Evolutionary conservation across 2,797 vertebrate species (phyloP), one percentile per base, ranked within the genome.

Genomic region (Scyliorhinus canicula): DNA sequence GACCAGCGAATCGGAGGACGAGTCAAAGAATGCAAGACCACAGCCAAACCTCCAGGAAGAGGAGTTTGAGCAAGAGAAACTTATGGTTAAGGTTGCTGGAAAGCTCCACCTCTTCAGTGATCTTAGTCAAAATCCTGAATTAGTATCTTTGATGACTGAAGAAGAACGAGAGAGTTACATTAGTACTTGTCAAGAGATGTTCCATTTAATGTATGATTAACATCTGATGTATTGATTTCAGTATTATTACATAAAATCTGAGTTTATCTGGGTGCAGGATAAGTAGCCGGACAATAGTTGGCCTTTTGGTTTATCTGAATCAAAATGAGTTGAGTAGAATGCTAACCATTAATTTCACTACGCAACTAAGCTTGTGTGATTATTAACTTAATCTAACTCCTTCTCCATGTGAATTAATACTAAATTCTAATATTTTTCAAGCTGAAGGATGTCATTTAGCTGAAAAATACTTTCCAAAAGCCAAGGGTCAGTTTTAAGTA

Each of bases 131-230:
- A 96, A 97, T 35, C 97, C 96, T 95, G 95, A 95, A 60, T 96
- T 97, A 19, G 97, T 97, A 1, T 96, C 95, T 26, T 95, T 96
- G 67, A 97, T 97, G 97, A 97, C 96, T 93, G 93, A 95, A 0
- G 96, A 97, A 24, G 97, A 97, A 95, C 96, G 88, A 95, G 95
- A 96, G 0, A 11, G n/a, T 95, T 97, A 97, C 3, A 96, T 97
- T 95, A 96, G 96, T 95, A 57, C 96, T 52, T 96, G 96, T n/a
- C 96, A 97, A 95, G 95, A 96, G 95, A 95, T 97, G 60, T 97
- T 97, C 86, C 96, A 96, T 60, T 95, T 96, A 47, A 90, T 96
- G 69, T 97, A 97, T 96, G 97, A 97, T 44, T 97, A 96, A 96
- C 57, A 8, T 35, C 12, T 93, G 19, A 60, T 26, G n/a, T 55